These are phyloP conservation scores for Naso thynnoides DNA, from an alignment of 2,797 vertebrate species.

Conservation along the genomic window DNA sequence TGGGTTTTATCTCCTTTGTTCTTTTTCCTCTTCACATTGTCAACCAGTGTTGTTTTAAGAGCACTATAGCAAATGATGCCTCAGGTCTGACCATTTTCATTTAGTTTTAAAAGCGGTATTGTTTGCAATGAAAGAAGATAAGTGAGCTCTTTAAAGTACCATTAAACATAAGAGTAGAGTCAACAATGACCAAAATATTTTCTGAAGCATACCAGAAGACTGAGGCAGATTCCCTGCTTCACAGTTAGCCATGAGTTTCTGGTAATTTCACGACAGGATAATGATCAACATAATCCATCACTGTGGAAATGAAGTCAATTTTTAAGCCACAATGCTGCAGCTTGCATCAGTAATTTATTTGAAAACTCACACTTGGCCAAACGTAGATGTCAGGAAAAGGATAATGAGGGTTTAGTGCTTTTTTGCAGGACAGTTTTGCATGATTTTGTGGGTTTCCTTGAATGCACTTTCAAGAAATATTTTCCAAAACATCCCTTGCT, in stretches of 20 bases:
- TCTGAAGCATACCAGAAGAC: conserved; percentile 10
- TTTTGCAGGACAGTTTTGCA: not conserved
- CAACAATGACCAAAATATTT: not conserved
- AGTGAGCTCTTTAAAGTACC: not conserved
- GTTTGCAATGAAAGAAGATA: conserved; percentile 1
- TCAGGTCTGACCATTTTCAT: not conserved
- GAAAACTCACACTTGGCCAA: conserved; percentile 13
- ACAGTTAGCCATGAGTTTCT: not conserved
- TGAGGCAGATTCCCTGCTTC: conserved; percentile 4
- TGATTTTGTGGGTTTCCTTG: not conserved
- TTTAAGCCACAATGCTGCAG: conserved; percentile 1
- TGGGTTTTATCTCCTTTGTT: not conserved
- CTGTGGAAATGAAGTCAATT: not conserved
- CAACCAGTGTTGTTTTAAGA: conserved; percentile 8
- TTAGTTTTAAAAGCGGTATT: not conserved
- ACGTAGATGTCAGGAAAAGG: conserved; percentile 14
- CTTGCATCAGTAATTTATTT: conserved; percentile 11
- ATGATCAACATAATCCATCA: conserved; percentile 35
- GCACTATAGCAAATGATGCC: not conserved
- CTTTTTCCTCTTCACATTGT: not conserved
- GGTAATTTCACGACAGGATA: conserved; percentile 13
- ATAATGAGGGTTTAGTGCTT: not conserved
- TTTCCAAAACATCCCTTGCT: conserved; percentile 15
- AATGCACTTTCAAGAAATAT: conserved; percentile 12
- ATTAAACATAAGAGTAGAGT: not conserved